phyloP scores from a whole-genome alignment of 2,113 vertebrate species.

The Cercopithecus mona region DNA sequence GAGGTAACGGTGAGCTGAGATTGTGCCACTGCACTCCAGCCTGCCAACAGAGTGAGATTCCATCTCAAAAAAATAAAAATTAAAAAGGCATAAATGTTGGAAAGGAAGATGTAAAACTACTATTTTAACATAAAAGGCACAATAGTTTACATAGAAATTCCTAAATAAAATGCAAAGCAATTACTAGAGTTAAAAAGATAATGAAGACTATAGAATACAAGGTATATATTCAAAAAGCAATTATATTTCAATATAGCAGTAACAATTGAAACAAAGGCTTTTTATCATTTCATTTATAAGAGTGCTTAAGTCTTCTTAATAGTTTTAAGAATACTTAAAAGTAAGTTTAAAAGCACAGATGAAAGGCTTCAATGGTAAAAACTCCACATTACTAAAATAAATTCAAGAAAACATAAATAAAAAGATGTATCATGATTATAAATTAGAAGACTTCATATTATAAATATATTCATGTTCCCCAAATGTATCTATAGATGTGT shows the following conservation, averaged over 20 bases:
- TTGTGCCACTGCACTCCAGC: no score
- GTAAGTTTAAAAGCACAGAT: neutral
- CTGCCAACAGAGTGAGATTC: no score
- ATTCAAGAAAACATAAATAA: neutral
- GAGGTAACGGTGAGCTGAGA: no score
- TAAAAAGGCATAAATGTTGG: neutral
- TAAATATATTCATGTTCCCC: neutral
- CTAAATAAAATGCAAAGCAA: neutral
- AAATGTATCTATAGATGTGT: neutral
- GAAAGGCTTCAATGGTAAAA: neutral
- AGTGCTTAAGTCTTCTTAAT: neutral
- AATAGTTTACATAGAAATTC: neutral
- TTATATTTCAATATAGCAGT: neutral
- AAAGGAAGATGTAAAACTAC: neutral
- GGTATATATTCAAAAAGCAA: neutral
- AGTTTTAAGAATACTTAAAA: neutral
- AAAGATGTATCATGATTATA: neutral
- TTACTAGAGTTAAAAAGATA: conserved; percentile 3
- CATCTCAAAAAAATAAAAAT: neutral
- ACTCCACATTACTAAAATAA: neutral
- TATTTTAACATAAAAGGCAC: neutral
- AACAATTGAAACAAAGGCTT: neutral
- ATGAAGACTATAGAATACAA: neutral
- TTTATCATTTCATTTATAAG: neutral
- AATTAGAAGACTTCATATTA: neutral